These are phyloP conservation scores for Rynchops niger DNA, from an alignment of 2,113 vertebrate genomes.

Conservation along the genomic window DNA sequence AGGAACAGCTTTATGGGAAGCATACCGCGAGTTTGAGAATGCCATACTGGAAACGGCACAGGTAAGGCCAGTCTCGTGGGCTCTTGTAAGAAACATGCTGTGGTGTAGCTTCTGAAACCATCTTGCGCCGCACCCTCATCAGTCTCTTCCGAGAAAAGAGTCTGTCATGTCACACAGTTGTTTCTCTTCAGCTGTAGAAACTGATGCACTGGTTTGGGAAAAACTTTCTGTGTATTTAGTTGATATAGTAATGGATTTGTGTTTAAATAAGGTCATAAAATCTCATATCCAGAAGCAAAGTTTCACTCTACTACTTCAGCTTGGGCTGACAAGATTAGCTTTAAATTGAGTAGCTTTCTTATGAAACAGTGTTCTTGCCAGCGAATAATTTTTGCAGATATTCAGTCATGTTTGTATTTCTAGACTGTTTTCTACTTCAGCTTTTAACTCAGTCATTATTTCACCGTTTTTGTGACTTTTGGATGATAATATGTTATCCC, in stretches of 20 bases:
- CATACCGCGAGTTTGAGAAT: constrained; percentile 94
- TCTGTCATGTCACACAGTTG: fast-evolving
- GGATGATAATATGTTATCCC: background rate
- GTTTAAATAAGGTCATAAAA: background rate
- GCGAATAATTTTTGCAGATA: background rate
- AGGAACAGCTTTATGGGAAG: constrained; percentile 91
- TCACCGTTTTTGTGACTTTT: background rate
- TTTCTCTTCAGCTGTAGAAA: background rate
- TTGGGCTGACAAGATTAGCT: background rate
- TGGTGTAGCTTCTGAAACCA: background rate
- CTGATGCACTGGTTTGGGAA: background rate
- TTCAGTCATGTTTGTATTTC: background rate
- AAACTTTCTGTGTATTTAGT: background rate
- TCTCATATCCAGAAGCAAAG: background rate
- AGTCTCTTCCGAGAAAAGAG: background rate
- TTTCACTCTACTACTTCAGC: background rate
- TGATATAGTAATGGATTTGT: background rate
- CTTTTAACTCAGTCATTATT: background rate
- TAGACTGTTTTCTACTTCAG: background rate
- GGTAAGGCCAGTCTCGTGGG: constrained; percentile 68
- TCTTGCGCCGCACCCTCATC: background rate
- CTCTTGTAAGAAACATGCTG: background rate
- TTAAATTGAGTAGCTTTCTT: background rate
- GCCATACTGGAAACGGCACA: constrained; percentile 89
- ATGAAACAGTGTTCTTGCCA: background rate